phyloP scores from a whole-genome alignment of 1,140 invertebrate genomes.

The Periplaneta americana region DNA sequence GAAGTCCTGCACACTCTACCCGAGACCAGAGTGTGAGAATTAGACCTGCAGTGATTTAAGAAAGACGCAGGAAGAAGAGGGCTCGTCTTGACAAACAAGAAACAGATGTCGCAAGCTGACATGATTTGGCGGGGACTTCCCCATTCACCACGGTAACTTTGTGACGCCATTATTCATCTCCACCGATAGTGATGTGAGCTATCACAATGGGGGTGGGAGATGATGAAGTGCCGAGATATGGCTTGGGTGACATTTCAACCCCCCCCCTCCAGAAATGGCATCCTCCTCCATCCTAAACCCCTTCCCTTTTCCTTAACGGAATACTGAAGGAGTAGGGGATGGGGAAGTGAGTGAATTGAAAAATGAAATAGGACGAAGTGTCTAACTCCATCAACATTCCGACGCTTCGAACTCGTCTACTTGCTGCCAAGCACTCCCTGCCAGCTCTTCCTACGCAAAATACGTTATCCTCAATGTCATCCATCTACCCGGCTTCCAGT shows the following conservation, averaged over 20 bases:
- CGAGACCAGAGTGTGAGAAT: background rate
- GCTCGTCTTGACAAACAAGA: background rate
- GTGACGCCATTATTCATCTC: background rate
- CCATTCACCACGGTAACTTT: background rate
- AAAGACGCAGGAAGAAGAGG: background rate
- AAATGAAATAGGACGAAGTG: background rate
- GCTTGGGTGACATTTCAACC: background rate
- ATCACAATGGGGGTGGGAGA: background rate
- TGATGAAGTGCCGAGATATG: background rate
- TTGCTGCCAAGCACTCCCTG: too few species aligned
- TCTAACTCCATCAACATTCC: background rate
- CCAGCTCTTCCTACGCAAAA: too few species aligned
- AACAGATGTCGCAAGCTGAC: background rate
- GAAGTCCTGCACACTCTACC: too few species aligned
- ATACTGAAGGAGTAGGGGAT: too few species aligned
- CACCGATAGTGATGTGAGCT: background rate
- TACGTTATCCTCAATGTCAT: too few species aligned
- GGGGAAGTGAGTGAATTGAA: background rate
- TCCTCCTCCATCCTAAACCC: background rate
- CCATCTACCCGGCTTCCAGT: too few species aligned
- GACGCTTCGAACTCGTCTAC: background rate
- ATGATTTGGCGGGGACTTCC: background rate
- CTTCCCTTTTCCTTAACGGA: background rate
- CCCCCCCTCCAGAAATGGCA: background rate
- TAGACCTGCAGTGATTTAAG: background rate